Evolutionary conservation across 2,888 invertebrate genomes (phyloP), one percentile per base, ranked within the genome.

Genomic region (Nomada fabriciana): DNA sequence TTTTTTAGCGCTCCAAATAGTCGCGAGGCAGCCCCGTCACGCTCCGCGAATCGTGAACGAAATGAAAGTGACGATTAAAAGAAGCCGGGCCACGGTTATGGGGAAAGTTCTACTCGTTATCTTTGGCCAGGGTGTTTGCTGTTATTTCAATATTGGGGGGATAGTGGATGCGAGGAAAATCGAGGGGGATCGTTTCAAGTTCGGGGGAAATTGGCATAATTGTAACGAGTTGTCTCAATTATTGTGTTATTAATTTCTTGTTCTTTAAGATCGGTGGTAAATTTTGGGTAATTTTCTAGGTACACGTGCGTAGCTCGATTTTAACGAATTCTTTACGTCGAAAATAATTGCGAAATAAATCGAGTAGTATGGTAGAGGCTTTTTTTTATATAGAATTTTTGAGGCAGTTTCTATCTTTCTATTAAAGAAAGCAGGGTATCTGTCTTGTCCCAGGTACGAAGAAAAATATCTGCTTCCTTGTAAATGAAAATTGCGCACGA

Each of bases 51-150:
- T 88, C 84, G 81, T 84, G 86, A 87, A 85, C 83, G 82, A 84
- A 90, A 91, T 86, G 91, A 91, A 91, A 92, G 90, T 91, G 89
- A 90, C 83, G 83, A 88, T 85, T 87, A 86, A 87, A 87, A 86
- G 88, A 84, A 80, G 79, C 65, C 65, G 74, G 59, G 77, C 74
- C 78, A 83, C 70, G 71, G 60, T 29, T 13, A 53, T 29, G 77
- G 82, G 77, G 84, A 88, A 88, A 86, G 73, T 82, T 65, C 29
- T 43, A 23, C 13, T 50, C 52, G 29, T 64, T 57, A 11, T 70
- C 59, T 43, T 61, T 7, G 15, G 10, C 5, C n/a, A 42, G n/a
- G 10, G 36, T 36, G 36, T 36, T 53, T 20, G 53, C 20, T n/a
- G 9, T n/a, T 53, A n/a, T 20, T 53, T 53, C 20, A 53, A 18